Evolutionary conservation across 2,113 vertebrate species (phyloP), one percentile per base, ranked within the genome.

Genomic region (Sphaerodactylus townsendi): DNA sequence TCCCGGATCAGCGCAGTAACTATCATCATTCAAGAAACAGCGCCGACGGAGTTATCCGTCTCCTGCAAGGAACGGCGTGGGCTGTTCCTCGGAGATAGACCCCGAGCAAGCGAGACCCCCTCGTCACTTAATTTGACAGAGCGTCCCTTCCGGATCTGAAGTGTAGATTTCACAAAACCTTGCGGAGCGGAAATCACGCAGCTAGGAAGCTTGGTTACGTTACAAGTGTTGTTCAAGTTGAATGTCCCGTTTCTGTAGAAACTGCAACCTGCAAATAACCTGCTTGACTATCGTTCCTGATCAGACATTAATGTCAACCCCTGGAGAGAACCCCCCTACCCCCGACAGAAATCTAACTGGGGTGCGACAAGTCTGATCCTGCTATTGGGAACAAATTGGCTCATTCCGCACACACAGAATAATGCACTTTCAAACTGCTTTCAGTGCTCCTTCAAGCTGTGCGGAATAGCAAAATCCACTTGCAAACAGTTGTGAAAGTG

Each of bases 131-230:
- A 65, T 19, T 5, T 77, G 14, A 14, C 2, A 0, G 30, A 4
- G 17, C 86, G 81, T 44, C 28, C 35, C 81, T 81, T 68, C 11
- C 70, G 30, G 82, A 65, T 69, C 39, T 77, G 77, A 72, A 81
- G 2, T 6, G 23, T 4, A 14, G 35, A 75, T 90, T 48, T 14
- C 7, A 46, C 14, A 30, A 21, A 72, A 59, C n/a, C 23, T 70
- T 30, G 28, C 14, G 13, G 37, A 23, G n/a, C 25, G 23, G 17
- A 66, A 35, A 28, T 14, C 10, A 9, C 21, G 28, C 41, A 5
- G 78, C 4, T 19, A 7, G 44, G 64, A 25, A 6, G 10, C 21
- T 21, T 11, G 30, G 48, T 64, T 44, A 64, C 41, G 39, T 28
- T 19, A 65, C 25, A 65, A 78, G 37, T 7, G 21, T 25, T 5